phyloP scores from a whole-genome alignment of 2,888 invertebrate species.

The Acleris holmiana region DNA sequence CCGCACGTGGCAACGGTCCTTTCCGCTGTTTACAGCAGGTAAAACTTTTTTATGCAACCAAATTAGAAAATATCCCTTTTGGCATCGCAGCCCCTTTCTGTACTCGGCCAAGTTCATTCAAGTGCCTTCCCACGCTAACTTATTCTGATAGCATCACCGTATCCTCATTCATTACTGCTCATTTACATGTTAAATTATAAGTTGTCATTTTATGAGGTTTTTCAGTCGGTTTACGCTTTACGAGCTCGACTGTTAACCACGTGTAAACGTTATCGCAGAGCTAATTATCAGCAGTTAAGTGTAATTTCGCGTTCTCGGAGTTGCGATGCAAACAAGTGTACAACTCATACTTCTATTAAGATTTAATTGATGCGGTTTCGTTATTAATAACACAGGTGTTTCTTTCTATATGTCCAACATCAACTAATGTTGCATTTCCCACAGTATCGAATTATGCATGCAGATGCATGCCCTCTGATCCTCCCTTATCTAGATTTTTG shows the following conservation, averaged over 20 bases:
- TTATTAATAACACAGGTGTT: too few species aligned
- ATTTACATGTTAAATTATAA: constrained; percentile 37
- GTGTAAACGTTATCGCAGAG: constrained; percentile 31
- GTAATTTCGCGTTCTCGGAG: constrained; percentile 12
- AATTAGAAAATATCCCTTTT: constrained; percentile 57
- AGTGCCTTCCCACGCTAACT: constrained; percentile 54
- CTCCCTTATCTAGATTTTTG: too few species aligned
- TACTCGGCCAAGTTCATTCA: constrained; percentile 54
- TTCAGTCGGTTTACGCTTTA: constrained; percentile 32
- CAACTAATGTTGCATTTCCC: too few species aligned
- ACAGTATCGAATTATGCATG: too few species aligned
- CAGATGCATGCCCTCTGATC: too few species aligned
- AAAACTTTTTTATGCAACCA: constrained; percentile 63
- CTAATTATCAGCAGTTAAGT: constrained; percentile 29
- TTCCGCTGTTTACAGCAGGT: constrained; percentile 80
- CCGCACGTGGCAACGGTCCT: constrained; percentile 81
- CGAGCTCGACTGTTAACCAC: constrained; percentile 26
- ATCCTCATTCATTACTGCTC: constrained; percentile 33
- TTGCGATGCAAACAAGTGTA: background rate
- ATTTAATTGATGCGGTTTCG: too few species aligned
- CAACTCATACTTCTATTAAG: background rate
- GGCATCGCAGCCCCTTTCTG: constrained; percentile 63
- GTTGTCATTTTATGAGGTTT: constrained; percentile 32
- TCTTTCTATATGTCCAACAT: too few species aligned
- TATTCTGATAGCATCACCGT: constrained; percentile 30